Evolutionary conservation across 2,113 vertebrate species (phyloP).

Genomic region (Nematolebias whitei): DNA sequence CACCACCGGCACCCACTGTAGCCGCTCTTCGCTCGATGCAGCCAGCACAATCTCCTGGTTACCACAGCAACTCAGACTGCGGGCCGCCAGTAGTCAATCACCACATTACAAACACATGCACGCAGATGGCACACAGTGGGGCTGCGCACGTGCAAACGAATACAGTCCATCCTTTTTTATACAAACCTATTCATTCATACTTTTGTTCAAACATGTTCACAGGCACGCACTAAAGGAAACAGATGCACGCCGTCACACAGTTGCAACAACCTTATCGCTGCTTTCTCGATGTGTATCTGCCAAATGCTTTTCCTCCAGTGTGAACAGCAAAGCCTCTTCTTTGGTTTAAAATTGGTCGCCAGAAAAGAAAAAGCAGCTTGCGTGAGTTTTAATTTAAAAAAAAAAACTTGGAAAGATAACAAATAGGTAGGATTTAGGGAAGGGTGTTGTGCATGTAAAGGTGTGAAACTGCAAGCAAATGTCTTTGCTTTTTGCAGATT

Average conservation of each 20-base stretch:
- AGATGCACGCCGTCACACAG: background rate
- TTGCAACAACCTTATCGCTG: conserved; percentile 20
- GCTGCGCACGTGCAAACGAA: conserved; percentile 9
- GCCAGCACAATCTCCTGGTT: conserved; percentile 60
- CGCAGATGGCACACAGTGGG: conserved; percentile 44
- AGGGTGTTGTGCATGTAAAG: background rate
- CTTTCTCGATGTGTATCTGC: conserved; percentile 31
- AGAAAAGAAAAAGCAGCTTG: background rate
- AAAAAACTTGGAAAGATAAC: background rate
- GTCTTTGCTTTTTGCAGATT: background rate
- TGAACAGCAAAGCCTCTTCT: background rate
- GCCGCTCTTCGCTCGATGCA: conserved; percentile 47
- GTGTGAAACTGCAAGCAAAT: background rate
- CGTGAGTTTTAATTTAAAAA: conserved; percentile 11
- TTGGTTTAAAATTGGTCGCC: conserved; percentile 16
- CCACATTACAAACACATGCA: conserved; percentile 43
- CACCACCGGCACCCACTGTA: conserved; percentile 53
- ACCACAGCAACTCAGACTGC: conserved; percentile 73
- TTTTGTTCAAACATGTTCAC: background rate
- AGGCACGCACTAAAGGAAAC: conserved; percentile 10
- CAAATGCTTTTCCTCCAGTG: conserved; percentile 6
- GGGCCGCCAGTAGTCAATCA: conserved; percentile 51
- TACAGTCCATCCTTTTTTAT: conserved; percentile 11
- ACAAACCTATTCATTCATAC: conserved; percentile 13
- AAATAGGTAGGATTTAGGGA: background rate